Base-by-base conservation (phyloP, 2,113 vertebrate genomes). In the Syrmaticus mikado region DNA sequence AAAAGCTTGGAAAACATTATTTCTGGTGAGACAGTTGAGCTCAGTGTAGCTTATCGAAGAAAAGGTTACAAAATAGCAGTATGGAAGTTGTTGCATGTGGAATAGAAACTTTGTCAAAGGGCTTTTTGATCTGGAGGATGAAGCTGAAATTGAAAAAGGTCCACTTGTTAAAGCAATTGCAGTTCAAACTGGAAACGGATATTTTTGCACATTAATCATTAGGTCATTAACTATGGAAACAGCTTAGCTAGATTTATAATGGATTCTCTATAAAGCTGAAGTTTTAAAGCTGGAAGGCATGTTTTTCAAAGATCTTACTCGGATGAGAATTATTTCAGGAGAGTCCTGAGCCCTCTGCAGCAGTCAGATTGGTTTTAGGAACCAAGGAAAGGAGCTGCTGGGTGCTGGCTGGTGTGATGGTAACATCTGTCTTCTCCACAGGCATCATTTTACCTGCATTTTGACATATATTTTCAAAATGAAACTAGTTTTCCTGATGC, bases 401-500 rank as follows among this genome's bases (percentile, higher is more conserved):
- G 1, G 11, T 46, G 65, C 43, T 22, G 30, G 32, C 30, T 2
- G 7, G 13, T 38, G 48, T 6, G 27, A 18, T 36, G 57, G 60
- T 50, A 79, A n/a, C 1, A 5, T 45, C 22, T 17, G 3, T 32
- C 34, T 70, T 55, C 50, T 82, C 61, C 8, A 5, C 0, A 21
- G 62, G 34, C 27, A 32, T 32, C 17, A 24, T 61, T 77, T 19
- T 8, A 34, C 38, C 34, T 68, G 83, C 8, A 21, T 46, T 81
- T 72, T 61, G 12, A 41, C 17, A 4, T 3, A n/a, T n/a, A n/a
- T n/a, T n/a, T n/a, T n/a, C n/a, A n/a, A n/a, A n/a, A n/a, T n/a
- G n/a, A n/a, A n/a, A n/a, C n/a, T n/a, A 0, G 0, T 36, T 82
- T 78, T 65, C 19, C 75, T 78, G 36, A 48, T 0, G 1, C 28